These are phyloP conservation scores for Oscheius sp. DNA, from an alignment of 2,888 invertebrate species.

Conservation along the genomic window DNA sequence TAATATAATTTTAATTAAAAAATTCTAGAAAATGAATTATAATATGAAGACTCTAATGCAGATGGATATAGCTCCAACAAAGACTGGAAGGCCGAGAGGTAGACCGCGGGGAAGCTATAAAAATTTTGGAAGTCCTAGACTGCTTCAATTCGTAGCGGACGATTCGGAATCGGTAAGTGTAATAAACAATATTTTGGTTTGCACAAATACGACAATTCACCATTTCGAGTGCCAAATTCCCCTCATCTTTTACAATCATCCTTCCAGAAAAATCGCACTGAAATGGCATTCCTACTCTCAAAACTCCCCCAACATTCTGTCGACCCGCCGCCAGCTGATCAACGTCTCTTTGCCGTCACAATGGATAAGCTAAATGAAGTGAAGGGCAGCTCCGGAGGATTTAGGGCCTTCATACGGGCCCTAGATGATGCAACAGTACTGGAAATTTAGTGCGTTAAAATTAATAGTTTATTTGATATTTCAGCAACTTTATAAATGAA, in stretches of 20 bases:
- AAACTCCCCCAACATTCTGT: background rate
- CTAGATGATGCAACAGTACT: background rate
- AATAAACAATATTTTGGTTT: too few species aligned
- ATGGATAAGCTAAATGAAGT: background rate
- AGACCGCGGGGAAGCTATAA: background rate
- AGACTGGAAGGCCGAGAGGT: background rate
- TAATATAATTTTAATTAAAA: background rate
- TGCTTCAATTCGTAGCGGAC: background rate
- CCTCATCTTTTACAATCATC: too few species aligned
- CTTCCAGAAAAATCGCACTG: too few species aligned
- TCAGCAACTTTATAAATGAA: background rate
- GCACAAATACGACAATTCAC: too few species aligned
- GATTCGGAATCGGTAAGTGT: too few species aligned
- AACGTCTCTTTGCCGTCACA: background rate
- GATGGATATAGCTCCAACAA: background rate
- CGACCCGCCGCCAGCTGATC: background rate
- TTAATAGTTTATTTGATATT: background rate
- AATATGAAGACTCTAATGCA: background rate
- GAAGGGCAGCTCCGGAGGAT: conserved; percentile 8
- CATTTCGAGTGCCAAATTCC: too few species aligned
- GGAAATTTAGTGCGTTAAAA: background rate
- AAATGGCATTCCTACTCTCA: background rate
- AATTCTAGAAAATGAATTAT: background rate
- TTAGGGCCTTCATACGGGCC: background rate
- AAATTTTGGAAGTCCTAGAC: background rate